Evolutionary conservation across 2,797 vertebrate species (phyloP).

Genomic region (Geotrypetes seraphini): DNA sequence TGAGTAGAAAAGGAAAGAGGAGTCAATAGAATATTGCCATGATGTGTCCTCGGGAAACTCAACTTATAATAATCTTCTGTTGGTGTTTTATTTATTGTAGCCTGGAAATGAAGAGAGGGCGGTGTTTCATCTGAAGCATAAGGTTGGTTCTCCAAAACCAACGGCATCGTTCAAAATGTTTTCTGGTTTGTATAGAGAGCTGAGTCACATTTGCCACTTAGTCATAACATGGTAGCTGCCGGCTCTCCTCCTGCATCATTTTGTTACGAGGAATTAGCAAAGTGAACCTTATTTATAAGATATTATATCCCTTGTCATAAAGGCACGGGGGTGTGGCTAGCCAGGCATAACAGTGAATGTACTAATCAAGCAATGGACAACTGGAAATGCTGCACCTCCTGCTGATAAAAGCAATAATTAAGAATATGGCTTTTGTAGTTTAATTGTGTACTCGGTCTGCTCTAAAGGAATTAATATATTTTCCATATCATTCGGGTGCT

Average conservation of each 20-base stretch:
- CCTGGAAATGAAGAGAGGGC: conserved; percentile 41
- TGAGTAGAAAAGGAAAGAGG: conserved; percentile 25
- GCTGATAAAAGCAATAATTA: conserved; percentile 61
- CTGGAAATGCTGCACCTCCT: conserved; percentile 42
- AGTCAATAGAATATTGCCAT: conserved; percentile 40
- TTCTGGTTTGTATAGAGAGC: conserved; percentile 41
- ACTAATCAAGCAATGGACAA: conserved; percentile 41
- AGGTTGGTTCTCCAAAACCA: too few relatives aligned
- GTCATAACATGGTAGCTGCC: too few relatives aligned
- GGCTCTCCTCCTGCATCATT: too few relatives aligned
- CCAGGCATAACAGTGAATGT: conserved; percentile 30
- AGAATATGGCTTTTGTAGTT: too few relatives aligned
- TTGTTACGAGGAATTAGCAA: conserved; percentile 27
- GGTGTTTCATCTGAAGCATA: conserved; percentile 35
- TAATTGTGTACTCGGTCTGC: too few relatives aligned
- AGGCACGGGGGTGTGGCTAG: conserved; percentile 28
- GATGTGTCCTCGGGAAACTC: conserved; percentile 40
- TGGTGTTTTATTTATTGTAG: conserved; percentile 33
- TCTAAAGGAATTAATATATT: too few relatives aligned
- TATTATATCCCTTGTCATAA: conserved; percentile 37
- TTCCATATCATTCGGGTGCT: too few relatives aligned
- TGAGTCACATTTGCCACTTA: too few relatives aligned
- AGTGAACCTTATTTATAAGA: conserved; percentile 11
- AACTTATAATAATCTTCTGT: conserved; percentile 32
- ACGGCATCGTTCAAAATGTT: not conserved